phyloP scores from a whole-genome alignment of 2,113 vertebrate species.

The Microtus montanus region DNA sequence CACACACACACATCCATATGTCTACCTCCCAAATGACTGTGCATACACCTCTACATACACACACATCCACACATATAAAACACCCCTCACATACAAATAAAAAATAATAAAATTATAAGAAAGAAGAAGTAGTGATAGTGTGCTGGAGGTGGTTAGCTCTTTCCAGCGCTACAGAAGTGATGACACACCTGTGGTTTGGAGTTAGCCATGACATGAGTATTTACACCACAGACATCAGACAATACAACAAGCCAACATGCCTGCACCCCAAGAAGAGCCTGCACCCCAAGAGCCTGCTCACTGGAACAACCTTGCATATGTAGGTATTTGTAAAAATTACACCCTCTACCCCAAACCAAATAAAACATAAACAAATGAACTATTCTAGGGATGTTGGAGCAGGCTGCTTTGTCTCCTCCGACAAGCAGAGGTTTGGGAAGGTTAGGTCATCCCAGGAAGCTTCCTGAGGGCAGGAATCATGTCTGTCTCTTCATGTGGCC shows the following conservation, averaged over 20 bases:
- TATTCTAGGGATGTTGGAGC: background rate
- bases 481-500: background rate
- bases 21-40: too few species aligned
- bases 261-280: too few species aligned
- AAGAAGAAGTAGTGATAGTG: background rate
- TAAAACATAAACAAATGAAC: background rate
- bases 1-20: too few species aligned
- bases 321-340: background rate
- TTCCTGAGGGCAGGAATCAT: constrained; percentile 17
- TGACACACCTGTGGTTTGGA: background rate
- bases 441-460: background rate
- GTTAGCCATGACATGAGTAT: background rate
- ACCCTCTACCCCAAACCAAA: background rate
- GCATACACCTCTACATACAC: background rate
- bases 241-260: background rate
- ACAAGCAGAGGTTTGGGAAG: background rate
- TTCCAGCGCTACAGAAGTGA: background rate
- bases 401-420: background rate
- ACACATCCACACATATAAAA: too few species aligned
- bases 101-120: background rate
- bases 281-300: background rate
- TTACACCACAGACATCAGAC: background rate
- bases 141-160: background rate
- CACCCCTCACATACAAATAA: background rate
- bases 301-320: background rate